Base-by-base conservation (phyloP, 1,140 invertebrate species). In the Rhynchophorus ferrugineus region DNA sequence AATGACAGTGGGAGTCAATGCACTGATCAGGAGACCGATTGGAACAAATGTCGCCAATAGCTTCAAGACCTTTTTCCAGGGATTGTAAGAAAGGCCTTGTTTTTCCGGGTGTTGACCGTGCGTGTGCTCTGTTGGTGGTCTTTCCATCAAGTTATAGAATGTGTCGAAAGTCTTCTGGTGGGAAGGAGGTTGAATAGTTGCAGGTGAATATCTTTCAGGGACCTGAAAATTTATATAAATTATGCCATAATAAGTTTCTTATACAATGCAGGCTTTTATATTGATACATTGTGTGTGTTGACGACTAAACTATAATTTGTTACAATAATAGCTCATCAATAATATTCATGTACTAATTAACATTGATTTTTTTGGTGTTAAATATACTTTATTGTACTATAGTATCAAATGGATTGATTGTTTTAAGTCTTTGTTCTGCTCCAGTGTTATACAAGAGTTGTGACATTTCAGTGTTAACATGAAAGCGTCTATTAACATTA, bases 11-110 rank as follows among this genome's bases (percentile, higher is more conserved):
- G 77, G 77, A 0, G 76, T 76, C 24, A 78, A 63, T 0, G 77
- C 76, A 14, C 76, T 76, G 18, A 78, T 69, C 51, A 79, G 70
- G 22, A 79, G 63, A 0, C 77, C 76, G 9, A 78, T 72, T 0
- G 77, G 77, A 37, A 79, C 67, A 53, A 77, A 66, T 16, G 77
- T 72, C 2, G 74, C 73, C 39, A 77, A 62, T 56, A 78, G 65
- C 46, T 72, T 71, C 1, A 77, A 61, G 8, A 77, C 61, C 44
- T 71, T 71, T 58, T 72, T 71, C 74, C 72, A 76, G 0, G 74
- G 71, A 29, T 44, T 51, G 20, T 29, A 29, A 5, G 17, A 42
- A n/a, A 47, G 8, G 14, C 22, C 49, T 8, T 50, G 18, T n/a
- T 22, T 14, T 38, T 18, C 39, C 11, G 14, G 42, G 7, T 47